Conservation (phyloP, 2,888 invertebrate genomes). For the Escarpia spicata region DNA sequence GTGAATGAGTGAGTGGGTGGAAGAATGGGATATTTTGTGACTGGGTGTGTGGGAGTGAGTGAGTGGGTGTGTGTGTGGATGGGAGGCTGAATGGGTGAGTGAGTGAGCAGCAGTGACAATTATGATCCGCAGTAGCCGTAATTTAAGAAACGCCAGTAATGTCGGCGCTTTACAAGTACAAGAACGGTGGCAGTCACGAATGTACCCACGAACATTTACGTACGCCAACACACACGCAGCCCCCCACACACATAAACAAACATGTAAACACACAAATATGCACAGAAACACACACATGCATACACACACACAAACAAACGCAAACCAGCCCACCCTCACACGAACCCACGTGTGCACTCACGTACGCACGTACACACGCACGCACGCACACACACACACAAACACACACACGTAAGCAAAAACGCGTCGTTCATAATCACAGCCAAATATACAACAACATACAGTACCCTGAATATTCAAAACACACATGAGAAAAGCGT, state of each 20-base stretch:
- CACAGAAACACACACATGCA: slow-evolving; percentile 8
- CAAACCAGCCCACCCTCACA: neutral
- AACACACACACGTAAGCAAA: slow-evolving; percentile 27
- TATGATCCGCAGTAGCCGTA: no score
- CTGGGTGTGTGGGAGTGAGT: no score
- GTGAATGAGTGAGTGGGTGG: no score
- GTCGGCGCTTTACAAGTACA: no score
- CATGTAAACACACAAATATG: neutral
- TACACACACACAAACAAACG: neutral
- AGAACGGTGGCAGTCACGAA: no score
- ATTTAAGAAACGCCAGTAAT: no score
- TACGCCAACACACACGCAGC: neutral
- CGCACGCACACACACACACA: slow-evolving; percentile 21
- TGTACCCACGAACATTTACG: neutral
- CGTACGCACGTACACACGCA: slow-evolving; percentile 21
- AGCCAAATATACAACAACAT: neutral
- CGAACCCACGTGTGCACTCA: slow-evolving; percentile 8
- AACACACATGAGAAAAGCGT: no score
- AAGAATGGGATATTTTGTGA: no score
- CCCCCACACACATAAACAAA: slow-evolving; percentile 20
- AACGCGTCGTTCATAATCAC: slow-evolving; percentile 32
- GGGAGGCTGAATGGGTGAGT: no score
- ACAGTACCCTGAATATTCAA: neutral
- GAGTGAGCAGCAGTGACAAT: neutral
- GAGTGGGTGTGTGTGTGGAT: no score